These are phyloP conservation scores for Creontiades dilutus DNA, from an alignment of 2,888 invertebrate species.

Conservation along the genomic window DNA sequence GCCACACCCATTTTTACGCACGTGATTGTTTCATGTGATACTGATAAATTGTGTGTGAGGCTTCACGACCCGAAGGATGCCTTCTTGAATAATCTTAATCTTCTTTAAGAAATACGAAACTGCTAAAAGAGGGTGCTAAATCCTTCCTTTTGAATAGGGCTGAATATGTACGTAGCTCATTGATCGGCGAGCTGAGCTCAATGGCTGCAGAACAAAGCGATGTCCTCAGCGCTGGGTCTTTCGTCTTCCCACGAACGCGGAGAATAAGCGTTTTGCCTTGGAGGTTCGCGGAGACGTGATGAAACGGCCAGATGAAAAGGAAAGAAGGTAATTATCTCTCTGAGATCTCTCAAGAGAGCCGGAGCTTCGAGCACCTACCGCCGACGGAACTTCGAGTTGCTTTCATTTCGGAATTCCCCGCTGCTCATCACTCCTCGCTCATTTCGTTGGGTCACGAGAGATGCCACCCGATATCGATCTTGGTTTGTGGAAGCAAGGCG, in stretches of 20 bases:
- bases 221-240: not conserved
- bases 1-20: too few relatives aligned
- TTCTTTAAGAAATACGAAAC: too few relatives aligned
- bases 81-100: too few relatives aligned
- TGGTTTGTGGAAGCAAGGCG: too few relatives aligned
- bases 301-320: constrained; percentile 33
- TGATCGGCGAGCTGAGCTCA: constrained; percentile 11
- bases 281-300: not conserved
- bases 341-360: constrained; percentile 4
- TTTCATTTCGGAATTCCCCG: constrained; percentile 25
- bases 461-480: not conserved
- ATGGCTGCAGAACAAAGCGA: not conserved
- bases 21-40: too few relatives aligned
- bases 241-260: not conserved
- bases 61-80: too few relatives aligned
- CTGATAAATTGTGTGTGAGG: too few relatives aligned
- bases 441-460: constrained; percentile 21
- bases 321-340: constrained; percentile 27
- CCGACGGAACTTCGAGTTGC: not conserved
- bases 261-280: not conserved
- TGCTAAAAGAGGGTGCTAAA: too few relatives aligned
- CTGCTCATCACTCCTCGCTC: constrained; percentile 2
- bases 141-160: too few relatives aligned
- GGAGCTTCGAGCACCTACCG: not conserved
- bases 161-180: not conserved